Base-by-base conservation (phyloP, 2,113 vertebrate species). In the Dermatemys mawii region DNA sequence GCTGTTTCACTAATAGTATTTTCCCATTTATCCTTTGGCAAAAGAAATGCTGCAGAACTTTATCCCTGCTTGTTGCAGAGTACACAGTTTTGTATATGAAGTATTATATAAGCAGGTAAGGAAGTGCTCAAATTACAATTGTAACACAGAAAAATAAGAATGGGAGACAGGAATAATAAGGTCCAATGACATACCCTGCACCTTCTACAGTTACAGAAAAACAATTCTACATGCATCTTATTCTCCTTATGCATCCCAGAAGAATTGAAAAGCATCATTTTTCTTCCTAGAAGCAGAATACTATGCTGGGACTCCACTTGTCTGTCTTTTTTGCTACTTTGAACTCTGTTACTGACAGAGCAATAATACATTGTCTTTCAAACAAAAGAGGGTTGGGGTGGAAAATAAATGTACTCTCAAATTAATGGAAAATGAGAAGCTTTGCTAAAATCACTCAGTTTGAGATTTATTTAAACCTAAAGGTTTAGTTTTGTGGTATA, bases 351-450 rank as follows among this genome's bases (percentile, higher is more conserved):
- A 90, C 91, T 97, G 90, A 92, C 67, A 48, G 29, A 87, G 78
- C 63, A 88, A 76, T 79, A 89, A 70, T 81, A 89, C 86, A 79
- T 90, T 78, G 35, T 17, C 21, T 96, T 88, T 82, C 50, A 75
- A 78, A 75, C 5, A 67, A 81, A 41, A 91, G 78, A 93, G 95
- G 81, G 75, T 86, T 95, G 76, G 57, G 92, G 3, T 73, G 93
- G 90, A 83, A 73, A 73, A 88, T n/a, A 87, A 32, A 26, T 78
- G 90, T 95, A 32, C 54, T 90, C 86, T 14, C n/a, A 27, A 38
- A 13, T 92, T 0, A 0, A 1, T 78, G 50, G 13, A 44, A n/a
- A 67, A 17, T 6, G 60, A 8, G 41, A 44, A 1, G 5, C 8
- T 14, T 44, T 75, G 11, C 11, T 44, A 44, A 44, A 44, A 75